Percentiles rank a stretch among this genome's conserved stretches.
phyloP scores from a whole-genome alignment of 1,140 invertebrate genomes.

The Daktulosphaira vitifoliae region DNA sequence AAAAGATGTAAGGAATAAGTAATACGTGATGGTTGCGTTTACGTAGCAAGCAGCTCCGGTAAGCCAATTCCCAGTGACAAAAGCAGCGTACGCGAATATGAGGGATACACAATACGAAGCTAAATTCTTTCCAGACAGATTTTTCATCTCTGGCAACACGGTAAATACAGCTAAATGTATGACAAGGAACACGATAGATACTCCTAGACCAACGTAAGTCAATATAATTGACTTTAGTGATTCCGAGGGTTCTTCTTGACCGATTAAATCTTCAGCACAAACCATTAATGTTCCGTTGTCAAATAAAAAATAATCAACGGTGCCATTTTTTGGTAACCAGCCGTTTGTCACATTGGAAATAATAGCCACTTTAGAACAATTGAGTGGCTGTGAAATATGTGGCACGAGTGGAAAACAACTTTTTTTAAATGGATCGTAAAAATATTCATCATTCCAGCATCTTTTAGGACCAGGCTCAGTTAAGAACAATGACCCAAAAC shows the following conservation, averaged over 20 bases:
- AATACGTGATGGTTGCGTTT: constrained; percentile 47
- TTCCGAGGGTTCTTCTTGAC: neutral
- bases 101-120: constrained; percentile 47
- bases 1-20: constrained; percentile 50
- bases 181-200: constrained; percentile 47
- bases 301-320: constrained; percentile 35
- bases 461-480: neutral
- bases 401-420: constrained; percentile 42
- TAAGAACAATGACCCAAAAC: constrained; percentile 5
- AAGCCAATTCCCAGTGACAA: constrained; percentile 43
- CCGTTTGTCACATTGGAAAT: neutral
- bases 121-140: constrained; percentile 49
- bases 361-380: neutral
- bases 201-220: constrained; percentile 44
- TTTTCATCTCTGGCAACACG: constrained; percentile 46
- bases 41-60: constrained; percentile 41
- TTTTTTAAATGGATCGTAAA: constrained; percentile 50
- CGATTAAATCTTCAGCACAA: constrained; percentile 7
- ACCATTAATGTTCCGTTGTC: constrained; percentile 36
- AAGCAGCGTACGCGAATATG: constrained; percentile 46
- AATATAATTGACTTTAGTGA: constrained; percentile 44
- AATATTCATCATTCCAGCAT: constrained; percentile 40
- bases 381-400: neutral
- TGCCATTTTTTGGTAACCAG: neutral
- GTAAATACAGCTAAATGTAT: constrained; percentile 46